Evolutionary conservation across 2,113 vertebrate genomes (phyloP).

Genomic region (Melospiza melodia): DNA sequence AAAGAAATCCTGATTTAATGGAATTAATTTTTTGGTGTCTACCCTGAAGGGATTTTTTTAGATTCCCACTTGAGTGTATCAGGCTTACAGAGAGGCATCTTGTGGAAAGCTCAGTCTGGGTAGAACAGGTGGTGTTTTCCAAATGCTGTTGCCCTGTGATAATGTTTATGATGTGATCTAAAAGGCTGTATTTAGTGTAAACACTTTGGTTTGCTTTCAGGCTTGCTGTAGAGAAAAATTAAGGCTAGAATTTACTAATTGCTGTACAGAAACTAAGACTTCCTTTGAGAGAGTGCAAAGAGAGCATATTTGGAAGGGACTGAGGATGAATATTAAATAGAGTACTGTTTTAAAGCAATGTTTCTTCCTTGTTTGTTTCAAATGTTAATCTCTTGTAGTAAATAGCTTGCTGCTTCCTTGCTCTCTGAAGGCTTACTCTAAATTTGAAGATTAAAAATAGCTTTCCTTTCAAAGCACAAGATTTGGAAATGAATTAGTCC

Average conservation of each 20-base stretch:
- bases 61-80: neutral
- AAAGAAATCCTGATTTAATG: neutral
- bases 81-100: neutral
- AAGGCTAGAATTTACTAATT: slow-evolving; percentile 20
- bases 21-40: neutral
- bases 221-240: slow-evolving; percentile 19
- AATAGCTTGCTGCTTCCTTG: neutral
- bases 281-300: neutral
- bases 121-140: slow-evolving; percentile 45
- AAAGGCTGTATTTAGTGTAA: slow-evolving; percentile 46
- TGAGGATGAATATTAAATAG: slow-evolving; percentile 2
- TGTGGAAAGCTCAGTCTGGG: neutral
- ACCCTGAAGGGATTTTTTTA: neutral
- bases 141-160: neutral
- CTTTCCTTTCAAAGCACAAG: neutral
- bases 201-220: slow-evolving; percentile 32
- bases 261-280: neutral
- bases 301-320: neutral
- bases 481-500: neutral
- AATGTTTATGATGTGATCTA: slow-evolving; percentile 32
- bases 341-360: neutral
- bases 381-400: slow-evolving; percentile 12
- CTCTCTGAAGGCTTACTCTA: slow-evolving; percentile 13
- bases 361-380: neutral
- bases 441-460: slow-evolving; percentile 4